Percentiles rank a stretch among this genome's conserved stretches.
Conservation (phyloP, 2,797 vertebrate species). For the Novumbra hubbsi region DNA sequence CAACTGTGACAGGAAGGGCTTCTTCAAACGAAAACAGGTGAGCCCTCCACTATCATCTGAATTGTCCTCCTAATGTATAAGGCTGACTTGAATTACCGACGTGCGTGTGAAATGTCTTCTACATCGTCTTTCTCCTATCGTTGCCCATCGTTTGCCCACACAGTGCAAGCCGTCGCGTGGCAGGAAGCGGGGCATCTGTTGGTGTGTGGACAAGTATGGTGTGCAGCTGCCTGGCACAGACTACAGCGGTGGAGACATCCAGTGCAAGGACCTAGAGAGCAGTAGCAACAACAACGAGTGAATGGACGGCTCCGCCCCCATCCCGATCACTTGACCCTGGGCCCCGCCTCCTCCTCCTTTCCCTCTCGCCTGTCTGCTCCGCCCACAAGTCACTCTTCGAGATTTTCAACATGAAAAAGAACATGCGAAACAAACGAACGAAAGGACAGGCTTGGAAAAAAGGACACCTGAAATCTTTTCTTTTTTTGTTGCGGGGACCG, state of each 20-base stretch:
- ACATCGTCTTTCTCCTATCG: not conserved
- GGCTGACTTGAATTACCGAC: not conserved
- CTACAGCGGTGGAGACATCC: slow-evolving; percentile 89
- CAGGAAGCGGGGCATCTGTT: slow-evolving; percentile 94
- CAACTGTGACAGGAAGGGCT: slow-evolving; percentile 96
- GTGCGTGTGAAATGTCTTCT: not conserved
- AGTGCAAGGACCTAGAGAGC: slow-evolving; percentile 95
- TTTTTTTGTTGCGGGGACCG: slow-evolving; percentile 60
- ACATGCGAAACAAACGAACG: slow-evolving; percentile 43
- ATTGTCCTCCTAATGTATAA: too few species aligned
- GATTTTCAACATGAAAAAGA: slow-evolving; percentile 57
- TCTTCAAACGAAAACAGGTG: slow-evolving; percentile 99
- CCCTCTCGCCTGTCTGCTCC: slow-evolving; percentile 72
- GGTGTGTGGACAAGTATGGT: slow-evolving; percentile 98
- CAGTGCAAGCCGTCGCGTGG: slow-evolving; percentile 97
- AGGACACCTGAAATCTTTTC: slow-evolving; percentile 52
- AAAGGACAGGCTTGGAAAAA: slow-evolving; percentile 60
- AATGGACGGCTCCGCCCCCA: slow-evolving; percentile 56
- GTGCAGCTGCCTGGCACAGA: slow-evolving; percentile 92
- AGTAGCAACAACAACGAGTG: slow-evolving; percentile 89
- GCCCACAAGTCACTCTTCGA: slow-evolving; percentile 85
- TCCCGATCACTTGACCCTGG: slow-evolving; percentile 73
- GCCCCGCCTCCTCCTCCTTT: slow-evolving; percentile 74
- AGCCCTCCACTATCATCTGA: not conserved
- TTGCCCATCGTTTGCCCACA: slow-evolving; percentile 2